Conservation (phyloP, 2,888 invertebrate genomes). For the Drosophila quasianomalipes region DNA sequence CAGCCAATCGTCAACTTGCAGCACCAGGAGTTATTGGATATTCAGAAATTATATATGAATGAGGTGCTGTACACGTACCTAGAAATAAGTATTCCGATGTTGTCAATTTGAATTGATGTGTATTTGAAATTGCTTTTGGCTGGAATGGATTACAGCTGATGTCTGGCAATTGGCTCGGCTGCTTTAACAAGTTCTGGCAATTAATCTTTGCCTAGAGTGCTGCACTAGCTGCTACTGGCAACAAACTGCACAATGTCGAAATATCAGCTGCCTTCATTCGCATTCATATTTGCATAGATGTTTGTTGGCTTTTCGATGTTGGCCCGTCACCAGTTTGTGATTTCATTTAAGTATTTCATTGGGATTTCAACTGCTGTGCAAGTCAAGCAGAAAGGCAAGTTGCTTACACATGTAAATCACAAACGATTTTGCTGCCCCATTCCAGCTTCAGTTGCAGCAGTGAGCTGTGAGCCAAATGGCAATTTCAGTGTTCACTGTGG, state of each 20-base stretch:
- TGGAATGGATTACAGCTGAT: constrained; percentile 14
- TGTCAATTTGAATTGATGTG: constrained; percentile 38
- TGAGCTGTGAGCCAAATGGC: constrained; percentile 63
- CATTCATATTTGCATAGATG: constrained; percentile 25
- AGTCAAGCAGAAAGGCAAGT: constrained; percentile 22
- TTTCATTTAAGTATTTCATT: constrained; percentile 63
- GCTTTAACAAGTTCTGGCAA: constrained; percentile 23
- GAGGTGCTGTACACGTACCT: neutral
- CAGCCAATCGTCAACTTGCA: constrained; percentile 27
- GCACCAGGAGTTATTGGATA: neutral
- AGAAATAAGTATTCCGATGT: constrained; percentile 1
- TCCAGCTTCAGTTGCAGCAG: constrained; percentile 8
- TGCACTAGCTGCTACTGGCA: constrained; percentile 9
- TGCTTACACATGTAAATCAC: constrained; percentile 62
- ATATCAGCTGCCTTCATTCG: constrained; percentile 2
- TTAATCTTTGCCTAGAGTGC: constrained; percentile 42
- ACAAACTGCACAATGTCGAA: constrained; percentile 3
- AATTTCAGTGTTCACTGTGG: constrained; percentile 70
- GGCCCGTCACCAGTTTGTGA: constrained; percentile 63
- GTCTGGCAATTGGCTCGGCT: constrained; percentile 12
- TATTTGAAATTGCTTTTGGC: constrained; percentile 41
- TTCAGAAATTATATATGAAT: constrained; percentile 7
- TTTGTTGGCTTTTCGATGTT: constrained; percentile 60
- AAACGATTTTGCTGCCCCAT: constrained; percentile 39
- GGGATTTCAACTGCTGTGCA: constrained; percentile 43